These are phyloP conservation scores for Diploptera punctata DNA, from an alignment of 2,888 invertebrate species.

Conservation along the genomic window DNA sequence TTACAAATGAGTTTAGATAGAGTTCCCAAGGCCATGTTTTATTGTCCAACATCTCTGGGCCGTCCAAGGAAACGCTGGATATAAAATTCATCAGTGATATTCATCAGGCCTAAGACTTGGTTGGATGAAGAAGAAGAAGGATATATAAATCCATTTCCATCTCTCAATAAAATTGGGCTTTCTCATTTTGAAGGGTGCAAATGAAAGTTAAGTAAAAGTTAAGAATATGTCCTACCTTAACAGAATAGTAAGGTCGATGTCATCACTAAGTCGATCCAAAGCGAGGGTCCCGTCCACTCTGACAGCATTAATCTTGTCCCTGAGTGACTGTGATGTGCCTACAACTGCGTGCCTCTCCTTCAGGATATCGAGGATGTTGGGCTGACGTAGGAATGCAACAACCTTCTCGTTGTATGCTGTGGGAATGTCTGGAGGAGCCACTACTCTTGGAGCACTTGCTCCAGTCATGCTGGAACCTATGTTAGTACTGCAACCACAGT, in stretches of 20 bases:
- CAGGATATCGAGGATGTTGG: constrained; percentile 91
- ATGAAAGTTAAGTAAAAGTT: neutral
- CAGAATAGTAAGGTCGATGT: constrained; percentile 91
- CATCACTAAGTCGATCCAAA: constrained; percentile 85
- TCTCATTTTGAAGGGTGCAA: neutral
- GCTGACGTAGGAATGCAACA: constrained; percentile 93
- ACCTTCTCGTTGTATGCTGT: constrained; percentile 96
- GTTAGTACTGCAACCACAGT: constrained; percentile 51
- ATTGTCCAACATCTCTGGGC: too few relatives aligned
- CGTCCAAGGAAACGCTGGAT: too few relatives aligned
- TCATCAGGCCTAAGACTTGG: too few relatives aligned
- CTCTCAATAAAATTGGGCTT: too few relatives aligned
- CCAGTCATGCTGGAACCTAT: neutral
- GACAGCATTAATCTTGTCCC: constrained; percentile 88
- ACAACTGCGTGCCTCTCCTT: constrained; percentile 81
- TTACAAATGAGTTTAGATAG: too few relatives aligned
- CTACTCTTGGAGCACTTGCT: constrained; percentile 44
- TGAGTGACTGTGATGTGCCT: constrained; percentile 68
- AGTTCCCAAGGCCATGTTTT: too few relatives aligned
- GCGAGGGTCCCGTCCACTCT: constrained; percentile 89
- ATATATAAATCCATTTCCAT: too few relatives aligned
- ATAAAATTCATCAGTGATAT: too few relatives aligned
- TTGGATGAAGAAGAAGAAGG: too few relatives aligned
- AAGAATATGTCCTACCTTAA: constrained; percentile 75
- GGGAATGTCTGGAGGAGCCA: constrained; percentile 66